Conservation (phyloP, 1,140 invertebrate species). For the Carposina sasakii region DNA sequence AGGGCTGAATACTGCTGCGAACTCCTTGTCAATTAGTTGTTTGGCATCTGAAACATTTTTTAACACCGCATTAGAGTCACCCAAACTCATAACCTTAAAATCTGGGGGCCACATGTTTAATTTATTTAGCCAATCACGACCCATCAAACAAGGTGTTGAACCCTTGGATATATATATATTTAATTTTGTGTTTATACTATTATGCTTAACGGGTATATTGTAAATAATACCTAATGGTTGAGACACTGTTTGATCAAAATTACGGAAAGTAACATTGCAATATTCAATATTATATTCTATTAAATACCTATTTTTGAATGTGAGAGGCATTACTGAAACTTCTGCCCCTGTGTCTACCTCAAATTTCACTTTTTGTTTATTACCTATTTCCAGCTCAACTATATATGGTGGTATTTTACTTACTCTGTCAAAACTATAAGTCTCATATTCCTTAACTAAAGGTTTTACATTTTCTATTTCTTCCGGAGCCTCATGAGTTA, state of each 20-base stretch:
- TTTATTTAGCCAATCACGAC: slow-evolving; percentile 1
- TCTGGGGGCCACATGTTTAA: slow-evolving; percentile 2
- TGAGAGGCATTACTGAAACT: neutral
- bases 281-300: neutral
- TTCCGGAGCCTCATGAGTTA: neutral
- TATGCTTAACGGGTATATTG: neutral
- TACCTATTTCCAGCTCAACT: neutral
- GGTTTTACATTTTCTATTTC: neutral
- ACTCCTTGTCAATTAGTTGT: neutral
- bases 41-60: slow-evolving; percentile 4
- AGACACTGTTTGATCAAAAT: slow-evolving; percentile 7
- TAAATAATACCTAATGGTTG: slow-evolving; percentile 1
- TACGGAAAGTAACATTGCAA: neutral
- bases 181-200: neutral
- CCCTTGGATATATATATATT: neutral
- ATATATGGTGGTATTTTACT: slow-evolving; percentile 4
- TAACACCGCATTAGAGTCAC: neutral
- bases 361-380: neutral
- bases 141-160: neutral
- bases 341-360: slow-evolving; percentile 5
- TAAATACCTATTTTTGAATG: neutral
- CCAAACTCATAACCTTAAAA: neutral
- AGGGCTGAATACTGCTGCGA: slow-evolving; percentile 5
- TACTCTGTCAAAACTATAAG: neutral
- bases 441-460: neutral